Conservation (phyloP, 2,113 vertebrate genomes). For the Pardalotus punctatus region DNA sequence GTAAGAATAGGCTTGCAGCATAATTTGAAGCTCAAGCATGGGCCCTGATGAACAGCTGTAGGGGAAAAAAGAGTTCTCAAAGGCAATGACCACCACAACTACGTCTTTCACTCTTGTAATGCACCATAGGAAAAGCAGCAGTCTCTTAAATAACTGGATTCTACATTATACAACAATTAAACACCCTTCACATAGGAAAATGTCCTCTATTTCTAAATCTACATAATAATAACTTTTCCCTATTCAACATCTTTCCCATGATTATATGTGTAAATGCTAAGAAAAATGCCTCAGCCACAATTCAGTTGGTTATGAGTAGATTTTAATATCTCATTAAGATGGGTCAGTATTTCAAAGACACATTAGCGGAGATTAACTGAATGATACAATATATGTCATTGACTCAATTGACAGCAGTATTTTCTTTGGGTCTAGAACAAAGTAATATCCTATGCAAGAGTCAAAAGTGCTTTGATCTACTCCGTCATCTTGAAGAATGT, state of each 20-base stretch:
- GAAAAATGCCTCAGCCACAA: slow-evolving; percentile 4
- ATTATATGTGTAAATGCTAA: neutral
- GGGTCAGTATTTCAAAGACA: slow-evolving; percentile 27
- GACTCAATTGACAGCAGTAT: neutral
- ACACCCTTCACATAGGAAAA: neutral
- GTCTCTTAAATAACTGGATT: neutral
- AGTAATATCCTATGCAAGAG: neutral
- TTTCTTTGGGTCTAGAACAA: neutral
- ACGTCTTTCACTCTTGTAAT: neutral
- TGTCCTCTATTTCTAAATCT: slow-evolving; percentile 1
- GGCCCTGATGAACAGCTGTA: neutral
- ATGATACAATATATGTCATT: neutral
- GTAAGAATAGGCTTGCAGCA: neutral
- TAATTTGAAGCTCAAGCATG: neutral
- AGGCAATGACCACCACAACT: neutral
- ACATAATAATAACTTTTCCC: neutral
- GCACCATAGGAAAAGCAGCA: neutral
- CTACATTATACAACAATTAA: slow-evolving; percentile 17
- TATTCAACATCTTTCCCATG: neutral
- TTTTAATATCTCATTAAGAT: slow-evolving; percentile 31
- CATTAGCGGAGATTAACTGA: neutral
- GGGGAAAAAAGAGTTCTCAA: neutral
- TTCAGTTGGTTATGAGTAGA: neutral
- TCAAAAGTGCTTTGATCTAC: slow-evolving; percentile 16
- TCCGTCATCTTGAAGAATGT: neutral